Evolutionary conservation across 1,140 invertebrate species (phyloP), one percentile per base, ranked within the genome.

Genomic region (Gonatopus flavifemur): DNA sequence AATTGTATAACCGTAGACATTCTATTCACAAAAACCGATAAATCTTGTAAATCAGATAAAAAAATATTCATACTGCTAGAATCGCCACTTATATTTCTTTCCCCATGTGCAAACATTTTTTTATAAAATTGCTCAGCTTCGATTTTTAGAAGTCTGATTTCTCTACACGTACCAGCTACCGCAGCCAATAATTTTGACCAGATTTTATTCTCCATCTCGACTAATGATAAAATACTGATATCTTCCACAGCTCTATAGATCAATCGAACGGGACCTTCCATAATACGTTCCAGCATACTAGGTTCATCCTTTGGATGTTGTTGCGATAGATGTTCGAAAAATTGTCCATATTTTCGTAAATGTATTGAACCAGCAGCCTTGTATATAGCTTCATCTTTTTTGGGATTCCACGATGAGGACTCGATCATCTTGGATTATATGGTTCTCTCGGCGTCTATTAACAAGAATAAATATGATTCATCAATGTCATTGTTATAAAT

Each of bases 171-270:
- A 30, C 87, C 83, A n/a, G 86, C 84, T 35, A 94, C 82, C 1
- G 90, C 88, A 22, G 86, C 85, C n/a, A 94, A 75, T 13, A 93
- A 82, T 78, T 92, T 91, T 43, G 90, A 90, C 47, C 93, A 81
- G 15, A 86, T 77, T 69, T 89, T 88, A 71, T 92, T 92, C 72
- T 94, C 90, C 19, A 88, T 91, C 54, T 88, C 84, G 16, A 89
- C 83, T 30, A 93, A 67, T 53, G 89, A 82, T 20, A 88, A 72
- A 31, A 91, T 66, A 20, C 80, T 78, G 8, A 86, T 81, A 58
- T 85, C 77, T 73, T 91, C 89, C 55, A 76, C 77, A 6, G 83
- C 80, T 81, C 43, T 84, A 80, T 78, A 88, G 78, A 68, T 81
- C 33, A 61, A 69, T 67, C 73, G 80, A 50, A 74, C 78, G 66